Conservation (phyloP, 2,888 invertebrate genomes). For the Chrysopilus asiliformis region DNA sequence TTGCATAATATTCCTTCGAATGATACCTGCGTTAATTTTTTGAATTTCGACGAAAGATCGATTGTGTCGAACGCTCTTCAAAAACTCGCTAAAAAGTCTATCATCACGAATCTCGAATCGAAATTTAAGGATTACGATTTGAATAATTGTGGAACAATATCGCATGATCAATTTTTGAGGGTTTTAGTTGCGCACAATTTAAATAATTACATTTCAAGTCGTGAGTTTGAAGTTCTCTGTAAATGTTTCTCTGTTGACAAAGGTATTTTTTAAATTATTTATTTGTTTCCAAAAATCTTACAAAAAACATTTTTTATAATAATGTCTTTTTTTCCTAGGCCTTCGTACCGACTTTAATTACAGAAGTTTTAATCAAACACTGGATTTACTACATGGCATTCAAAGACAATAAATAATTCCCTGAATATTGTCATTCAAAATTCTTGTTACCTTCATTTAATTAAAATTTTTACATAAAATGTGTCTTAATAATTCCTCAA, state of each 20-base stretch:
- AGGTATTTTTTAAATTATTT: slow-evolving; percentile 26
- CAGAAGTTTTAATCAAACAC: slow-evolving; percentile 50
- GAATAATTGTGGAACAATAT: slow-evolving; percentile 51
- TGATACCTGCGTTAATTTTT: slow-evolving; percentile 46
- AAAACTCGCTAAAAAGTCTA: slow-evolving; percentile 50
- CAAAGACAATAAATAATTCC: no score
- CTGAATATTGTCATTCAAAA: no score
- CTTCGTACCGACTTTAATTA: slow-evolving; percentile 49
- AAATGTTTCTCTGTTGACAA: slow-evolving; percentile 60
- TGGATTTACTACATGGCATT: slow-evolving; percentile 49
- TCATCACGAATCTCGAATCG: slow-evolving; percentile 53
- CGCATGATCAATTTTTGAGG: slow-evolving; percentile 48
- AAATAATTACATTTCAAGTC: slow-evolving; percentile 47
- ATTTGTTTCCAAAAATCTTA: not conserved
- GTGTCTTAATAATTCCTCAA: no score
- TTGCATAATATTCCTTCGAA: slow-evolving; percentile 54
- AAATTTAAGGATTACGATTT: slow-evolving; percentile 59
- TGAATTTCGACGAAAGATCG: slow-evolving; percentile 60
- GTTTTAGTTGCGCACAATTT: slow-evolving; percentile 50
- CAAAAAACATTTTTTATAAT: no score
- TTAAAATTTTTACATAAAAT: no score
- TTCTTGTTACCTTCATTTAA: no score
- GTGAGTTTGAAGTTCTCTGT: slow-evolving; percentile 54
- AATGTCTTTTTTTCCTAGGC: slow-evolving; percentile 8
- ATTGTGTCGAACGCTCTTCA: slow-evolving; percentile 49